These are phyloP conservation scores for Miniopterus natalensis DNA, from an alignment of 2,113 vertebrate genomes.

Conservation along the genomic window DNA sequence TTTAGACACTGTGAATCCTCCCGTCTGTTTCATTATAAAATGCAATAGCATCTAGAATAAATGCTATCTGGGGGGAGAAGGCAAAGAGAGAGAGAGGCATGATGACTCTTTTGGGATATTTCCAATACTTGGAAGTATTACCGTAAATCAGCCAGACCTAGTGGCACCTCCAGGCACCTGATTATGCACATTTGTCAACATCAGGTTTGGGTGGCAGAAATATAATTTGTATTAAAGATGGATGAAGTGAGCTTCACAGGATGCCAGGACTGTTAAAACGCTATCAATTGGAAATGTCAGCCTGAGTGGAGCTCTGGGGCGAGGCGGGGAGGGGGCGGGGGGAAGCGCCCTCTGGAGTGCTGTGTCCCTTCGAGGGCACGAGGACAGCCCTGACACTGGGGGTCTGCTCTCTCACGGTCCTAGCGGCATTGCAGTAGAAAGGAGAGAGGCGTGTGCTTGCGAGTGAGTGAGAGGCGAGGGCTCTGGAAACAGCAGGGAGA, in stretches of 20 bases:
- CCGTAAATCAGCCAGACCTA: conserved; percentile 65
- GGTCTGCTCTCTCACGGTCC: background rate
- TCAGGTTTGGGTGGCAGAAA: conserved; percentile 64
- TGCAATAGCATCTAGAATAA: background rate
- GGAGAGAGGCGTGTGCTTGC: background rate
- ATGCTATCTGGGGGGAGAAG: conserved; percentile 36
- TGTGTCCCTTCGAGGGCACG: background rate
- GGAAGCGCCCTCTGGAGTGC: background rate
- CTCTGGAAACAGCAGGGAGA: background rate
- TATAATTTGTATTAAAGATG: conserved; percentile 69
- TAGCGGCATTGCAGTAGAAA: background rate
- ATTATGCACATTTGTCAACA: conserved; percentile 65
- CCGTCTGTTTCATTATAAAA: background rate
- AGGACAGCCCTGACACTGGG: background rate
- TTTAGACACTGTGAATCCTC: fast-evolving
- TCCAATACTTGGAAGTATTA: conserved; percentile 33
- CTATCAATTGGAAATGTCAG: conserved; percentile 60
- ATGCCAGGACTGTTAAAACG: conserved; percentile 63
- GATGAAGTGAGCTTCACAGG: conserved; percentile 62
- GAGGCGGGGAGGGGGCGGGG: background rate
- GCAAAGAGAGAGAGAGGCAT: background rate
- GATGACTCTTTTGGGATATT: background rate
- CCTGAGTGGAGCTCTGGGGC: background rate
- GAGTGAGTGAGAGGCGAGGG: background rate
- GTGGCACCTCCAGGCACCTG: conserved; percentile 26